Percentiles rank a stretch among this genome's conserved stretches.
Evolutionary conservation across 2,113 vertebrate genomes (phyloP).

Genomic region (Phaetusa simplex): DNA sequence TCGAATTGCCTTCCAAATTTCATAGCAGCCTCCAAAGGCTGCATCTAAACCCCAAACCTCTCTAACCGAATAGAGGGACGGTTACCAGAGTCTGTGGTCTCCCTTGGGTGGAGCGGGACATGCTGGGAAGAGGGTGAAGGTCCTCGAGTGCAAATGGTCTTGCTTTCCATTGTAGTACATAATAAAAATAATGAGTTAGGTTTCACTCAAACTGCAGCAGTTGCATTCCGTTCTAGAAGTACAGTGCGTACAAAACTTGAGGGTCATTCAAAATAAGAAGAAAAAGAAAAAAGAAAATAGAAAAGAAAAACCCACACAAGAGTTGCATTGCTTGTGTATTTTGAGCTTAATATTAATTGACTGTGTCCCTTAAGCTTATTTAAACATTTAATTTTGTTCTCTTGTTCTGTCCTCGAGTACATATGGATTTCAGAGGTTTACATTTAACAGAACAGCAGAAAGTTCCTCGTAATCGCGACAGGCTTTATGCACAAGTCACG

Average conservation of each 20-base stretch:
- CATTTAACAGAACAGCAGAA: conserved; percentile 20
- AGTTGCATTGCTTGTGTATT: neutral
- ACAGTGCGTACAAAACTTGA: neutral
- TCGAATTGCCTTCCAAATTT: neutral
- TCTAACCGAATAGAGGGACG: neutral
- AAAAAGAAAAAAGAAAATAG: neutral
- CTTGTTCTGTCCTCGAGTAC: neutral
- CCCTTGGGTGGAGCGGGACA: neutral
- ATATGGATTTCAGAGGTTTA: conserved; percentile 25
- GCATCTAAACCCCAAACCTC: neutral
- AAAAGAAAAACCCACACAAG: neutral
- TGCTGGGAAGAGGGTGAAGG: neutral
- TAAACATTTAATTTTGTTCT: conserved; percentile 45
- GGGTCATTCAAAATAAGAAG: neutral
- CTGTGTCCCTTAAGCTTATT: conserved; percentile 29
- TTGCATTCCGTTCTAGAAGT: neutral
- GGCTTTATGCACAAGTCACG: neutral
- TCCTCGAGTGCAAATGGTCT: neutral
- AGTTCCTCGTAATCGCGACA: conserved; percentile 4
- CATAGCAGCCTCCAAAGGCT: neutral
- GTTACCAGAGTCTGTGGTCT: neutral
- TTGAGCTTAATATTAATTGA: conserved; percentile 31
- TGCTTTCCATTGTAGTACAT: neutral
- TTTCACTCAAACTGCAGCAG: neutral
- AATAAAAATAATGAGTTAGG: neutral